phyloP scores from a whole-genome alignment of 2,888 invertebrate species.

The Unio pictorum region DNA sequence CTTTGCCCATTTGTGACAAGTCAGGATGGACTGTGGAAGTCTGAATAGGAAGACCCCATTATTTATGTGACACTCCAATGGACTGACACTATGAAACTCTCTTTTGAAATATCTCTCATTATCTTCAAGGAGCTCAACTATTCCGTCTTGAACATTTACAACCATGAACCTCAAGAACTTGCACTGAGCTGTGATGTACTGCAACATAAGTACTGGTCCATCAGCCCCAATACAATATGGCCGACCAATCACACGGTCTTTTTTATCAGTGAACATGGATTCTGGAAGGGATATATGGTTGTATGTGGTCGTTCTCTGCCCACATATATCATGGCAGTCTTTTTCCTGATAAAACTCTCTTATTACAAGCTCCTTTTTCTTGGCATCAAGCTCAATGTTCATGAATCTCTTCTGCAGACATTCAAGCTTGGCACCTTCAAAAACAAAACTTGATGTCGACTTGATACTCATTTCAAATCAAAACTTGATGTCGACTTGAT shows the following conservation, averaged over 20 bases:
- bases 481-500: too few relatives aligned
- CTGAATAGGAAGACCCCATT: slow-evolving; percentile 21
- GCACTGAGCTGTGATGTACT: slow-evolving; percentile 13
- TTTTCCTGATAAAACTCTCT: slow-evolving; percentile 9
- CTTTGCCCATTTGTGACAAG: slow-evolving; percentile 18
- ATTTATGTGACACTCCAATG: slow-evolving; percentile 25
- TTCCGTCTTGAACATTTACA: slow-evolving; percentile 7
- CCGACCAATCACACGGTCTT: slow-evolving; percentile 15
- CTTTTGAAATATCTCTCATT: slow-evolving; percentile 21
- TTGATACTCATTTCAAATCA: neutral
- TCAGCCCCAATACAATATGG: slow-evolving; percentile 25
- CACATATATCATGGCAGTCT: neutral
- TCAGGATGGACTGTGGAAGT: slow-evolving; percentile 20
- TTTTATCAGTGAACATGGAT: too few relatives aligned
- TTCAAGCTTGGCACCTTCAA: slow-evolving; percentile 7
- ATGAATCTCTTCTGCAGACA: slow-evolving; percentile 14
- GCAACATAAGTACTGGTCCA: slow-evolving; percentile 11
- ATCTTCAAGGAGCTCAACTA: slow-evolving; percentile 19
- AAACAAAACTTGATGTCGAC: slow-evolving; percentile 3
- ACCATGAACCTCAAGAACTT: slow-evolving; percentile 24
- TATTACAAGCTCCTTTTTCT: slow-evolving; percentile 3
- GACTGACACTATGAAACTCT: slow-evolving; percentile 12
- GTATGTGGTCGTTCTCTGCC: neutral
- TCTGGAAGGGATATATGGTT: too few relatives aligned
- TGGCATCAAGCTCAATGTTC: slow-evolving; percentile 5